Conservation (phyloP, 1,140 invertebrate species). For the Argopecten irradians region DNA sequence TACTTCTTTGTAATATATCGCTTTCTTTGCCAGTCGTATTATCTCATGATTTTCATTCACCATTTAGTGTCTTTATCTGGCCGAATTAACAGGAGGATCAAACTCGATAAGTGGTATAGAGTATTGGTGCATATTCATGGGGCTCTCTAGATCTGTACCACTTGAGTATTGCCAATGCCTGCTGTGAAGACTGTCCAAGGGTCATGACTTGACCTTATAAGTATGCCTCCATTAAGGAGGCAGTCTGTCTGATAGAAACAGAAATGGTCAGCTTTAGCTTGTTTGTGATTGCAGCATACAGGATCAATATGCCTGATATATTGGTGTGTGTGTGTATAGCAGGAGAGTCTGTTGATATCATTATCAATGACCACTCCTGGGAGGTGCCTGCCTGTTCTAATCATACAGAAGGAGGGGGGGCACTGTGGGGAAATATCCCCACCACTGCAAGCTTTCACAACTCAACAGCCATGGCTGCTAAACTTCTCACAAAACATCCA, state of each 20-base stretch:
- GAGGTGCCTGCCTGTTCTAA: background rate
- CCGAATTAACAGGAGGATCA: background rate
- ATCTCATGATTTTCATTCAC: constrained; percentile 11
- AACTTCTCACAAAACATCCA: background rate
- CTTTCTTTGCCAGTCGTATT: background rate
- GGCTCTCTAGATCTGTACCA: background rate
- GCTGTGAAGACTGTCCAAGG: background rate
- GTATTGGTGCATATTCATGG: background rate
- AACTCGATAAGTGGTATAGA: background rate
- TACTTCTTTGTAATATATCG: background rate
- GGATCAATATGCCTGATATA: constrained; percentile 21
- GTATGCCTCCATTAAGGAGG: background rate
- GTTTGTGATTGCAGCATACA: constrained; percentile 21
- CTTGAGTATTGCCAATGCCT: background rate
- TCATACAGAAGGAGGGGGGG: constrained; percentile 13
- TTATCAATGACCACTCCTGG: constrained; percentile 7
- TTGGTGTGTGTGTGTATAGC: constrained; percentile 16
- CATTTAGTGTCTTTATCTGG: background rate
- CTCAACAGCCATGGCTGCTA: background rate
- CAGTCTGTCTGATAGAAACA: background rate
- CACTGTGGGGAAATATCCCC: background rate
- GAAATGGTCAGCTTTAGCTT: constrained; percentile 8
- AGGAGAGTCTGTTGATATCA: constrained; percentile 21
- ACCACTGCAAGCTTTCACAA: background rate
- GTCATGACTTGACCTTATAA: constrained; percentile 2